Conservation (phyloP, 1,140 invertebrate species). For the Calliphora vicina region DNA sequence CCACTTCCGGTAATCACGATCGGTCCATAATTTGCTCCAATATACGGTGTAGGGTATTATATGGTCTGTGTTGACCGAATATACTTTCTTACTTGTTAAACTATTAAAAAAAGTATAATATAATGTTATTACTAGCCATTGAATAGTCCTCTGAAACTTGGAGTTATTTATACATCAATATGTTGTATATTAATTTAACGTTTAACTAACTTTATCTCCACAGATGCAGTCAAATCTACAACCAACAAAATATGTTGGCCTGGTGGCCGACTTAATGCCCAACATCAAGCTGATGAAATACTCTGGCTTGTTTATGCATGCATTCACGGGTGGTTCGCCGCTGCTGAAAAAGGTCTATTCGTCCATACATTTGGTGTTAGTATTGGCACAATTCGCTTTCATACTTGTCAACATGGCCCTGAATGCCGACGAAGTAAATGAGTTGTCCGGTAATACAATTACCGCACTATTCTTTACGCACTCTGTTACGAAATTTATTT, state of each 20-base stretch:
- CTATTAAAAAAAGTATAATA: too few relatives aligned
- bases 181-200: neutral
- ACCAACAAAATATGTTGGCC: conserved; percentile 65
- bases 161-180: too few relatives aligned
- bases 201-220: neutral
- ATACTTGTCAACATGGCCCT: conserved; percentile 74
- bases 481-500: conserved; percentile 76
- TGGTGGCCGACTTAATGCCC: conserved; percentile 82
- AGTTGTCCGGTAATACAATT: conserved; percentile 81
- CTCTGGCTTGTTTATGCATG: conserved; percentile 79
- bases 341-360: conserved; percentile 70
- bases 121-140: too few relatives aligned
- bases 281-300: conserved; percentile 81
- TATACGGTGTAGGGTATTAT: too few relatives aligned
- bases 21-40: too few relatives aligned
- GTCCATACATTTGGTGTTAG: conserved; percentile 69
- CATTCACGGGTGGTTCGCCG: conserved; percentile 72
- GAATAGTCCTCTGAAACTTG: too few relatives aligned
- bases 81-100: too few relatives aligned
- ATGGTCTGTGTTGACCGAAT: too few relatives aligned
- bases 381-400: conserved; percentile 72
- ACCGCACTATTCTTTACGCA: conserved; percentile 83
- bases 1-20: too few relatives aligned
- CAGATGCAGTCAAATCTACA: conserved; percentile 35
- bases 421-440: conserved; percentile 80